Conservation (phyloP, 2,797 vertebrate genomes). For the Anguilla anguilla region DNA sequence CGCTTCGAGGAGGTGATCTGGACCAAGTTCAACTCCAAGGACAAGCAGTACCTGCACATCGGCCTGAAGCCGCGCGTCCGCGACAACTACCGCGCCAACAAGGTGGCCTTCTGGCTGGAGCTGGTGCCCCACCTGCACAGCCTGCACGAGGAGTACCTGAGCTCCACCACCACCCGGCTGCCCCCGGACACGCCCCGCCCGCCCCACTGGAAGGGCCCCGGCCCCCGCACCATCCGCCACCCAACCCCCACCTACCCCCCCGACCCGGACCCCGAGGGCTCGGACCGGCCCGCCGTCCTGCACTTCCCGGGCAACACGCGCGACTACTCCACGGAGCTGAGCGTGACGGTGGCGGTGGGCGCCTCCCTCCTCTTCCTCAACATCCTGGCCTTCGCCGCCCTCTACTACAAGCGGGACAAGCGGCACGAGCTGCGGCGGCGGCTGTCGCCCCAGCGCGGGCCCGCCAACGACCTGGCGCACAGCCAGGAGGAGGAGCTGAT, state of each 20-base stretch:
- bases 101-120: constrained; percentile 94
- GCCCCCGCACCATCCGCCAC: constrained; percentile 74
- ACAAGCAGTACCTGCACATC: constrained; percentile 94
- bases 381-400: constrained; percentile 90
- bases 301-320: constrained; percentile 84
- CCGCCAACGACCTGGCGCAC: constrained; percentile 85
- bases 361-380: constrained; percentile 93
- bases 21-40: constrained; percentile 94
- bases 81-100: constrained; percentile 93
- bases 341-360: constrained; percentile 89
- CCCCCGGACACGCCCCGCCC: constrained; percentile 68
- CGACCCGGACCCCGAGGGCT: constrained; percentile 70
- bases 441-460: constrained; percentile 78
- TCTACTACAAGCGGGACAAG: constrained; percentile 93
- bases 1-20: constrained; percentile 95
- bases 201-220: constrained; percentile 56
- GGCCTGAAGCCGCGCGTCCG: constrained; percentile 88
- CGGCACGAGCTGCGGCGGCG: constrained; percentile 85
- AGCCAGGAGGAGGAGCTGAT: constrained; percentile 91
- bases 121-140: constrained; percentile 90
- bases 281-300: constrained; percentile 66
- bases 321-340: constrained; percentile 91
- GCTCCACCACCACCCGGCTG: constrained; percentile 78
- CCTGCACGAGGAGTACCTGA: constrained; percentile 77
- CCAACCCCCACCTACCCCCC: constrained; percentile 78